These are phyloP conservation scores for Setophaga petechia DNA, from an alignment of 2,113 vertebrate species.

Conservation along the genomic window DNA sequence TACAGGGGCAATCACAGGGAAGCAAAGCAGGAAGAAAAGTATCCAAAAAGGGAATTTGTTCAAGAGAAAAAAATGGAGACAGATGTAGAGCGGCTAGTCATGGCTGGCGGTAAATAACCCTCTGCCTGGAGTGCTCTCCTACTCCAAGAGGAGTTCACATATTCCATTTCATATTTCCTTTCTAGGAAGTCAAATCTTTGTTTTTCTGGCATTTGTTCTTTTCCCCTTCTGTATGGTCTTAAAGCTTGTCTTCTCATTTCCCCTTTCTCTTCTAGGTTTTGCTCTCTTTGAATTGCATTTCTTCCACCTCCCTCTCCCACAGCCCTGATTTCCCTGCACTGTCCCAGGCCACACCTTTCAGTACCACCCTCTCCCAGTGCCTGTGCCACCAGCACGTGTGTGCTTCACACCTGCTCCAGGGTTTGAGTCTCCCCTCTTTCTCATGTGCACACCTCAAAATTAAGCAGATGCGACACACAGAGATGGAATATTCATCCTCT, in stretches of 20 bases:
- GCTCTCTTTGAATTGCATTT: not conserved
- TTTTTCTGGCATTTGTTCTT: constrained; percentile 33
- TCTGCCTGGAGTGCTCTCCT: constrained; percentile 49
- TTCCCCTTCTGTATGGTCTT: not conserved
- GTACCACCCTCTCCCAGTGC: not conserved
- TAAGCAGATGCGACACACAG: constrained; percentile 33
- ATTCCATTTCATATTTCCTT: constrained; percentile 49
- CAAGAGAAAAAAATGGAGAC: constrained; percentile 62
- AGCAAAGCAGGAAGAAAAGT: constrained; percentile 63
- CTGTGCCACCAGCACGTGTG: not conserved
- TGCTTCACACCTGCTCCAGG: not conserved
- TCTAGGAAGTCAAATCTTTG: constrained; percentile 31
- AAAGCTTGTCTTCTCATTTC: not conserved
- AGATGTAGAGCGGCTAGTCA: constrained; percentile 55
- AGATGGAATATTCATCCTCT: constrained; percentile 50
- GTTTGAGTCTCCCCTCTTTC: not conserved
- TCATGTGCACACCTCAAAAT: constrained; percentile 50
- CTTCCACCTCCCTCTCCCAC: not conserved
- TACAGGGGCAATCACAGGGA: constrained; percentile 64
- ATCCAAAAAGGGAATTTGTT: constrained; percentile 63
- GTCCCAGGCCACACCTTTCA: not conserved
- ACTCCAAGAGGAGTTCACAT: constrained; percentile 24
- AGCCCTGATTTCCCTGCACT: not conserved
- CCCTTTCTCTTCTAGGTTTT: not conserved
- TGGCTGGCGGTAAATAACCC: constrained; percentile 60